These are phyloP conservation scores for Zaprionus tsacasi DNA, from an alignment of 1,140 invertebrate species.

Conservation along the genomic window DNA sequence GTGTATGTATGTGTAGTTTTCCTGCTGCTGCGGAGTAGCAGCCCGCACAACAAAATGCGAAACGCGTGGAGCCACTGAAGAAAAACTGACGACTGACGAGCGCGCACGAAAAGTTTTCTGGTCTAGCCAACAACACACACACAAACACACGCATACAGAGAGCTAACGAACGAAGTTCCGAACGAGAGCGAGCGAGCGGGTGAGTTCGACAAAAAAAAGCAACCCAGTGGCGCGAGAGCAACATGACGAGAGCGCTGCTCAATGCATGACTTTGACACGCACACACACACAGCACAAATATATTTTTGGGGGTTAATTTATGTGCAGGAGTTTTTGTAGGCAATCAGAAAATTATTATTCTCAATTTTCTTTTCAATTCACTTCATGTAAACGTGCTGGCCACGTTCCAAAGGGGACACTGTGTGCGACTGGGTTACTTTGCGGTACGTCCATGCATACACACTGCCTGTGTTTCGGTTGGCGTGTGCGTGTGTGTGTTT, in stretches of 20 bases:
- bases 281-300: background rate
- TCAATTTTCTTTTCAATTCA: conserved; percentile 13
- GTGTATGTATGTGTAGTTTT: conserved; percentile 71
- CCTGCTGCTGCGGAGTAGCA: conserved; percentile 70
- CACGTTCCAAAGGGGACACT: background rate
- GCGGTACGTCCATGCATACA: conserved; percentile 24
- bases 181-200: conserved; percentile 40
- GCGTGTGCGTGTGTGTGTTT: background rate
- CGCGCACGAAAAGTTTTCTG: conserved; percentile 54
- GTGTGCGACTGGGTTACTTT: conserved; percentile 45
- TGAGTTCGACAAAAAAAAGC: conserved; percentile 52
- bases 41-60: conserved; percentile 72
- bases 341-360: background rate
- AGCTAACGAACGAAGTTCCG: conserved; percentile 52
- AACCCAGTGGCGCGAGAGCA: conserved; percentile 41
- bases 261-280: conserved; percentile 12
- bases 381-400: conserved; percentile 1
- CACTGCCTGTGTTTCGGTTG: background rate
- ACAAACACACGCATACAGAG: conserved; percentile 4
- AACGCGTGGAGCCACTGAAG: conserved; percentile 79
- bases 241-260: conserved; percentile 19
- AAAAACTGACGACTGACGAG: conserved; percentile 78
- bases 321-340: background rate
- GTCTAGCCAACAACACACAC: conserved; percentile 26
- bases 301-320: conserved; percentile 3